Evolutionary conservation across 2,888 invertebrate genomes (phyloP).

Genomic region (Schrankia costaestrigalis): DNA sequence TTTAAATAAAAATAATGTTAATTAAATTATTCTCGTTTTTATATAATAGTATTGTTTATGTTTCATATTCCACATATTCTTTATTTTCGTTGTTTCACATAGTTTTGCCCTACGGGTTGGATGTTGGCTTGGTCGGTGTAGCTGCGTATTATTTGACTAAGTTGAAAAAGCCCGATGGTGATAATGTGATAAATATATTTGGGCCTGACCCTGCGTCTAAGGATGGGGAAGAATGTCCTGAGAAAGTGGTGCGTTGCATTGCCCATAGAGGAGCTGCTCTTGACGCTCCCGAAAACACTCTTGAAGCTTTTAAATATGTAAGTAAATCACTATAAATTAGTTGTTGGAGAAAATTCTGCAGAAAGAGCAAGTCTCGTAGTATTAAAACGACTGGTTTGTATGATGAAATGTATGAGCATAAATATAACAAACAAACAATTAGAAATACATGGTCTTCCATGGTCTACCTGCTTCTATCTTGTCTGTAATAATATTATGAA

Average conservation of each 20-base stretch:
- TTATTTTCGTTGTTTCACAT: constrained; percentile 53
- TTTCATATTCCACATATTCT: constrained; percentile 44
- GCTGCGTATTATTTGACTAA: constrained; percentile 60
- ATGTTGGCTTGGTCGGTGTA: constrained; percentile 57
- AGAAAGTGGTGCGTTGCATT: constrained; percentile 80
- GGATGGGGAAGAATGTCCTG: constrained; percentile 62
- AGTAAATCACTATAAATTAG: constrained; percentile 40
- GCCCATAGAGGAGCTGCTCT: constrained; percentile 88
- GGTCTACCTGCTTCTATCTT: no score
- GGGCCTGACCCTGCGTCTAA: constrained; percentile 74
- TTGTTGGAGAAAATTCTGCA: no score
- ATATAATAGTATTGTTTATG: constrained; percentile 47
- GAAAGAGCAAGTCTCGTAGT: no score
- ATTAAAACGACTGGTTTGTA: no score
- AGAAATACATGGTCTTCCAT: no score
- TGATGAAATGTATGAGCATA: no score
- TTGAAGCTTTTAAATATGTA: constrained; percentile 86
- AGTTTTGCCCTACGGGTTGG: constrained; percentile 67
- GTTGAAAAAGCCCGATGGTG: constrained; percentile 60
- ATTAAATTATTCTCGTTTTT: constrained; percentile 44
- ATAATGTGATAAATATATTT: constrained; percentile 69
- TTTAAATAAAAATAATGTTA: constrained; percentile 48
- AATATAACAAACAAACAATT: no score
- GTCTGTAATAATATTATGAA: no score
- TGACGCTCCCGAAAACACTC: constrained; percentile 90